phyloP scores from a whole-genome alignment of 2,888 invertebrate genomes.

The Stenchaetothrips biformis region DNA sequence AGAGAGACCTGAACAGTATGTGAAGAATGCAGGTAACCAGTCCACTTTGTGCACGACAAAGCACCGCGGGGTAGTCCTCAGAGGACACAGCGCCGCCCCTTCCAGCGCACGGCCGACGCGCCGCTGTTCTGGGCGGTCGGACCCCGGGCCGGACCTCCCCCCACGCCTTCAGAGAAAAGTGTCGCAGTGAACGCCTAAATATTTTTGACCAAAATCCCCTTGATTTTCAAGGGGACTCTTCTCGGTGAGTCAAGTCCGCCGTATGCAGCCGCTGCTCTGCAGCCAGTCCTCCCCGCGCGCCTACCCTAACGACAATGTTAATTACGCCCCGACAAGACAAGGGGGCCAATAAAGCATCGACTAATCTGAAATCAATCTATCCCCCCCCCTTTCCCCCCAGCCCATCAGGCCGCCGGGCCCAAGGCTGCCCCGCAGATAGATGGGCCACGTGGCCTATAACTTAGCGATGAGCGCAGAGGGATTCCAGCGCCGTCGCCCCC shows the following conservation, averaged over 20 bases:
- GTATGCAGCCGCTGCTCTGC: no score
- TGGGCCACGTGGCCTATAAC: slow-evolving; percentile 10
- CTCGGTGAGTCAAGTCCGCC: no score
- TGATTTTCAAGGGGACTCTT: no score
- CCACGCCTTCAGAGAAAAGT: no score
- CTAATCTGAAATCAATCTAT: slow-evolving; percentile 20
- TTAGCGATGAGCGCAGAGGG: slow-evolving; percentile 3
- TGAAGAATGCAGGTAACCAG: slow-evolving; percentile 6
- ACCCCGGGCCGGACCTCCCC: no score
- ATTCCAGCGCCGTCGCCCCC: background rate
- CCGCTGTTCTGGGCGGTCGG: no score
- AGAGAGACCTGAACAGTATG: background rate
- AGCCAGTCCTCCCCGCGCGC: background rate
- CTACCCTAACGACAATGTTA: slow-evolving; percentile 5
- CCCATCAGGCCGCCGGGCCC: background rate
- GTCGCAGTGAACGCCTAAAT: no score
- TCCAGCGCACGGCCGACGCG: no score
- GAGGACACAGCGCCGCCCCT: background rate
- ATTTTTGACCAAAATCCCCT: no score
- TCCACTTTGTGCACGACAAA: background rate
- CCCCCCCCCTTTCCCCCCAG: background rate
- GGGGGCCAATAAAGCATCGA: slow-evolving; percentile 20
- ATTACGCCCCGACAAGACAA: slow-evolving; percentile 18
- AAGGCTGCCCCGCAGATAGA: background rate
- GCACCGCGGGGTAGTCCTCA: background rate